phyloP scores from a whole-genome alignment of 2,797 vertebrate species.

The Hypotaenidia okinawae region DNA sequence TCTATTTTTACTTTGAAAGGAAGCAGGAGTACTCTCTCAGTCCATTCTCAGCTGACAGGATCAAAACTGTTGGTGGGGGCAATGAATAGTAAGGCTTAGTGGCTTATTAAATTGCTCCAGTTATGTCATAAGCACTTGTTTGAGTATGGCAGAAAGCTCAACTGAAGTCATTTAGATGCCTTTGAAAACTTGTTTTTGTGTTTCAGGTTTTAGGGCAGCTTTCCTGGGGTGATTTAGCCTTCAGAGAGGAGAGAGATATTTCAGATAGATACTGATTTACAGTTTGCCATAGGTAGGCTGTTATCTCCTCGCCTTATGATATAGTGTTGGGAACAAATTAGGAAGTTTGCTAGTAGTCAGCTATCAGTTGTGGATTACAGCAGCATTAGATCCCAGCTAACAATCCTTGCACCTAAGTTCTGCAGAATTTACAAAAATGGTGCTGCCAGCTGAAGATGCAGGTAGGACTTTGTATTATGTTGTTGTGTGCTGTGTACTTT shows the following conservation, averaged over 20 bases:
- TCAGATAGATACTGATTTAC: not conserved
- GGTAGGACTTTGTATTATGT: not conserved
- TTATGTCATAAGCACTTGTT: conserved; percentile 27
- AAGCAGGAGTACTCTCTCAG: not conserved
- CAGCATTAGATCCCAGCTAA: not conserved
- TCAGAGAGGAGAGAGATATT: not conserved
- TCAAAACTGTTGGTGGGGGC: not conserved
- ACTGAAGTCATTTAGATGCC: not conserved
- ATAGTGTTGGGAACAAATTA: not conserved
- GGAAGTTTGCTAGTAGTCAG: not conserved
- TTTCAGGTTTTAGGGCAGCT: not conserved
- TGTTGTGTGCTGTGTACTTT: not conserved
- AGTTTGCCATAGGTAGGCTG: not conserved
- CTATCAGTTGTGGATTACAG: not conserved
- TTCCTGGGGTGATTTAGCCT: not conserved
- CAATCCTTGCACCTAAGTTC: not conserved
- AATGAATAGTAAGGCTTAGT: not conserved
- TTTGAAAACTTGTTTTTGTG: conserved; percentile 1
- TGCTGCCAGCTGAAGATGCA: not conserved
- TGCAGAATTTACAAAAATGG: not conserved
- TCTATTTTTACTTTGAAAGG: conserved; percentile 20
- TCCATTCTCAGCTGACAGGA: conserved; percentile 8
- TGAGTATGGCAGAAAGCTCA: conserved; percentile 16
- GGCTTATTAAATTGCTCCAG: conserved; percentile 25
- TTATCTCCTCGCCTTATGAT: not conserved